Evolutionary conservation across 2,888 invertebrate species (phyloP), one percentile per base, ranked within the genome.

Genomic region (Neocrepidodera transversa): DNA sequence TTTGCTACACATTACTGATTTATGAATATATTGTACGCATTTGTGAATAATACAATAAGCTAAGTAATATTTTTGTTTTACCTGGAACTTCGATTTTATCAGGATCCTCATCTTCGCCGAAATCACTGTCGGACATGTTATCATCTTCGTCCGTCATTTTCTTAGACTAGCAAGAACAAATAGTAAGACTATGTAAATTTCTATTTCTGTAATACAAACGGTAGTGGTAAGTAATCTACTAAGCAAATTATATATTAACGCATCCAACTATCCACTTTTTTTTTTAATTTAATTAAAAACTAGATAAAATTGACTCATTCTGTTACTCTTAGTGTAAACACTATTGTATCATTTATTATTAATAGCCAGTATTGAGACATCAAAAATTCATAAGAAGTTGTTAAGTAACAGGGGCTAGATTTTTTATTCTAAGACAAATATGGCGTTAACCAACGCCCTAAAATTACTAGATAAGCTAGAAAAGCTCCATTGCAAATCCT

Each of bases 1-100:
- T 8, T 28, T 28, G 6, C 3, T 17, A 40, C 16, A 40, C 5
- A 40, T 40, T 17, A 11, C 6, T 42, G n/a, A 20, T 23, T 2
- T 7, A 7, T 23, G 20, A 42, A 20, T 20, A n/a, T 6, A 3
- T 43, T 7, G 6, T 17, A 8, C 14, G 8, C 26, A 26, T 14
- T 11, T 36, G 36, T 28, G 5, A 28, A 2, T 32, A 32, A 13
- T 13, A 11, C 11, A 23, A 23, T 32, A 32, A n/a, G 11, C 10
- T 4, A 11, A 13, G n/a, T 11, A 13, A 32, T 32, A 11, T 11
- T 13, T 32, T 11, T 8, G 3, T 32, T 32, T 80, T 79, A 90
- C 93, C 93, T 78, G 93, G 93, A 40, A 94, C 93, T 85, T 93
- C 92, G 80, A 93, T 89, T 81, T 91, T 92, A 79, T 94, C 94